Evolutionary conservation across 2,113 vertebrate species (phyloP), one percentile per base, ranked within the genome.

Genomic region (Nestor notabilis): DNA sequence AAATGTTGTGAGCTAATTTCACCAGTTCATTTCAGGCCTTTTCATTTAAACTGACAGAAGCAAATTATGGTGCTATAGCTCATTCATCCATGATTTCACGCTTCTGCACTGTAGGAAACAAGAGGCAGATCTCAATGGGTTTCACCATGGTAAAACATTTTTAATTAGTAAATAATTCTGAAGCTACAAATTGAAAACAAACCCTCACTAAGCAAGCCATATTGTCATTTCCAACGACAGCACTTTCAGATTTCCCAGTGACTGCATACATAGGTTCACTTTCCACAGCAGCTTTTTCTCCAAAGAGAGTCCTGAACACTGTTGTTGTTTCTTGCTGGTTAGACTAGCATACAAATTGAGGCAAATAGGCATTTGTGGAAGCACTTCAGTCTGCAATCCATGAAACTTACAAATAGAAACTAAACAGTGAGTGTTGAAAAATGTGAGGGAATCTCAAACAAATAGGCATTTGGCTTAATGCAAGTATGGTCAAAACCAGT

Each of bases 91-190:
- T 93, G 92, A 98, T 97, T 98, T 98, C 96, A 96, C 11, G 68
- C 90, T 97, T 74, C 81, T 95, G 66, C 97, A 98, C 97, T 86
- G 90, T 96, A 92, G 93, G 97, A 98, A 98, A 98, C 94, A 95
- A 97, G 93, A 97, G 90, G 89, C 72, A 96, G 97, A 95, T 94
- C 97, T 97, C 96, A 88, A 90, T 33, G 77, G 96, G 92, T 90
- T 96, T 96, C 94, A 96, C 95, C 4, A 3, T 92, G 87, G 88
- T 96, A 95, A 97, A 97, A 94, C 83, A 95, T 82, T 97, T 98
- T 98, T 98, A 98, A 98, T 98, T 98, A 98, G 96, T 95, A 98
- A 97, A 98, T 97, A 97, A 98, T 97, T 95, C 95, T 97, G 93
- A 95, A 96, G 72, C 90, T 96, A 83, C 65, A 60, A 52, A 87